Base-by-base conservation (phyloP, 2,888 invertebrate species). In the Ischnus inquisitorius region DNA sequence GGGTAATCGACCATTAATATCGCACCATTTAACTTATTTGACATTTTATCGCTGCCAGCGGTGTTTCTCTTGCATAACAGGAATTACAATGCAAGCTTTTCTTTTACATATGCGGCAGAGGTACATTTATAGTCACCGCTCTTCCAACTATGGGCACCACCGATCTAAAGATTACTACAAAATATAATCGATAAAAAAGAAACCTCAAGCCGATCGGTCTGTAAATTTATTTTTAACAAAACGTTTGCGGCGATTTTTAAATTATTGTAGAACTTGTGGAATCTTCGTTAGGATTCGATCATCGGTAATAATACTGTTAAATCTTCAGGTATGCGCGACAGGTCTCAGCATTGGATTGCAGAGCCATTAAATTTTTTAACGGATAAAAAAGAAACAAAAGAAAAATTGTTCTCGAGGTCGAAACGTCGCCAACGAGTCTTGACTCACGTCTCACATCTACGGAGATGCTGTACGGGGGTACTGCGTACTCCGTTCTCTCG, bases 401-500 rank as follows among this genome's bases (percentile, higher is more conserved):
- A n/a, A 54, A 39, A 78, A 19, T 22, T 41, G 14, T n/a, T 19
- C 16, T 41, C 64, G 51, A 64, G 16, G 3, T 64, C 39, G 12
- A 51, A 51, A 51, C 69, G 62, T 51, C 62, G 64, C 71, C 48
- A 41, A 54, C 39, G 39, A 71, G 41, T 16, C 51, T 79, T 16
- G 78, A 41, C 51, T 22, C 41, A 22, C 34, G 51, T 64, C 22
- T 41, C 16, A 41, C 51, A 62, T 39, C 16, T 48, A 25, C 48
- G 14, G 16, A 51, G 34, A 80, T 74, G 25, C 57, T 34, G 48
- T 41, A 62, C 65, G 34, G 34, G 34, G 34, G 62, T 51, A 60
- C 72, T 12, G 19, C 54, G 57, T 74, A 74, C 68, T 83, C 74
- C 22, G 46, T 68, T 48, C 46, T 34, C 68, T 62, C 60, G 60